phyloP scores from a whole-genome alignment of 2,888 invertebrate genomes.

The Heliconius ethilla region DNA sequence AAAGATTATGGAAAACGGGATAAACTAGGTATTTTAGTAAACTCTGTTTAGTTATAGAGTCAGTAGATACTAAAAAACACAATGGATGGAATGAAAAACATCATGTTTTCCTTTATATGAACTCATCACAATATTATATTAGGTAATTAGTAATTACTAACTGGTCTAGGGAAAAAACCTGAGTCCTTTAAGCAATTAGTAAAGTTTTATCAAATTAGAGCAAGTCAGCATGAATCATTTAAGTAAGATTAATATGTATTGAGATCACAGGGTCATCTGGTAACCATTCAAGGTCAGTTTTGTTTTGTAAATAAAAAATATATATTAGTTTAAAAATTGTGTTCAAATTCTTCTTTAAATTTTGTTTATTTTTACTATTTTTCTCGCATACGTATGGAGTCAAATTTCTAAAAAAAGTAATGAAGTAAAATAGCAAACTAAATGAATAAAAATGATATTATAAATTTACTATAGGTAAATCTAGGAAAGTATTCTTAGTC shows the following conservation, averaged over 20 bases:
- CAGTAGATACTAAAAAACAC: neutral
- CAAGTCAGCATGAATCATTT: slow-evolving; percentile 1
- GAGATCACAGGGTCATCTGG: neutral
- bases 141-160: neutral
- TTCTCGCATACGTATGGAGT: no score
- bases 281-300: slow-evolving; percentile 1
- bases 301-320: neutral
- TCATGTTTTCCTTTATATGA: neutral
- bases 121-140: neutral
- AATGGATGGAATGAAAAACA: neutral
- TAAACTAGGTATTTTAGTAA: no score
- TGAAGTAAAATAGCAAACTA: no score
- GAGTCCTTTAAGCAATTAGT: neutral
- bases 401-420: no score
- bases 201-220: slow-evolving; percentile 14
- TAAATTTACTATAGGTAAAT: no score
- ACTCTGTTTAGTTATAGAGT: neutral
- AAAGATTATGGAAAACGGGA: no score
- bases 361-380: no score
- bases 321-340: no score
- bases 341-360: no score
- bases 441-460: no score
- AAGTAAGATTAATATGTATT: slow-evolving; percentile 9
- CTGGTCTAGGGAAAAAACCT: neutral
- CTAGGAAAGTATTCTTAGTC: no score